phyloP scores from a whole-genome alignment of 2,797 vertebrate genomes.

The Xenopus petersii region DNA sequence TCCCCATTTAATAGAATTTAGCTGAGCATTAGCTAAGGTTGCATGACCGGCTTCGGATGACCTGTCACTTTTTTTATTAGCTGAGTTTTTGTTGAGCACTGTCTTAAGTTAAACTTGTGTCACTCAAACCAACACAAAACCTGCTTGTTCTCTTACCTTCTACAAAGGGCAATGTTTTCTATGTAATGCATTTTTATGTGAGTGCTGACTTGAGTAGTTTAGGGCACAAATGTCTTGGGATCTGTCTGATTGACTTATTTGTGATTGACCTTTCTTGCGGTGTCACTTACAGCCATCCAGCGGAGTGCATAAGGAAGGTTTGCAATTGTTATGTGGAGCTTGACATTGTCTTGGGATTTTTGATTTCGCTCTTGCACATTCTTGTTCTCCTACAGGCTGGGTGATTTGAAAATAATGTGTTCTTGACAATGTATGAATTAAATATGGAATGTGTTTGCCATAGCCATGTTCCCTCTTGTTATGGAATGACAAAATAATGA shows the following conservation, averaged over 20 bases:
- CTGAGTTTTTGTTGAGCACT: background rate
- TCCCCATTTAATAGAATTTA: background rate
- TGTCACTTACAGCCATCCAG: conserved; percentile 34
- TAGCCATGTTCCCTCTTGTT: no score
- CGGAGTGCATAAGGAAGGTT: background rate
- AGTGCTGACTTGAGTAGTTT: conserved; percentile 32
- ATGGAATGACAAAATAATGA: no score
- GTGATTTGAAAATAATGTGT: no score
- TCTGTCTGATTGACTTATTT: conserved; percentile 44
- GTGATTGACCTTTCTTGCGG: conserved; percentile 46
- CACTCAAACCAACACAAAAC: conserved; percentile 44
- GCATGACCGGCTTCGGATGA: background rate
- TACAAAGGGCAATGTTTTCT: conserved; percentile 36
- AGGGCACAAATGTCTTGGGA: conserved; percentile 39
- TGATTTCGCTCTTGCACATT: conserved; percentile 1
- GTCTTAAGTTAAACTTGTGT: conserved; percentile 17
- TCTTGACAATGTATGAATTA: no score
- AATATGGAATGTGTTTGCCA: no score
- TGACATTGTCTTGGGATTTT: conserved; percentile 29
- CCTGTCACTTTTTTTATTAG: background rate
- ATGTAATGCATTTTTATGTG: conserved; percentile 46
- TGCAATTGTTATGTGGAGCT: conserved; percentile 17
- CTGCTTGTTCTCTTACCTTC: conserved; percentile 32
- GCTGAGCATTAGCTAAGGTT: background rate
- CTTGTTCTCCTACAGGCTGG: background rate